These are phyloP conservation scores for Chelon labrosus DNA, from an alignment of 2,797 vertebrate species.

Conservation along the genomic window DNA sequence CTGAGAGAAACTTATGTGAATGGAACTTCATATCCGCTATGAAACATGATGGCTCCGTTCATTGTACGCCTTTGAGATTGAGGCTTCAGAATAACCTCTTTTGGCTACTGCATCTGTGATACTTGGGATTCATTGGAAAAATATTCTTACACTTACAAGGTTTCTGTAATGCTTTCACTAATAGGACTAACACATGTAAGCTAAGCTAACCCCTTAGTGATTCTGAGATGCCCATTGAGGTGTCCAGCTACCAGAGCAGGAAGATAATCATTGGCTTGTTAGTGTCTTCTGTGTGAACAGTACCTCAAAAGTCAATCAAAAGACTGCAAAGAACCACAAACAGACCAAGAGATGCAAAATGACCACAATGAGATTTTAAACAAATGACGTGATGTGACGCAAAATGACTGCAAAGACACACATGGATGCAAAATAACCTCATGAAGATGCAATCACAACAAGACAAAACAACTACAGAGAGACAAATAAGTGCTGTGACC, in stretches of 20 bases:
- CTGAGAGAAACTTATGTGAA: neutral
- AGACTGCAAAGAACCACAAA: neutral
- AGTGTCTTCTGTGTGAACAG: too few relatives aligned
- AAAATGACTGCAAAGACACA: neutral
- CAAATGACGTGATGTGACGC: too few relatives aligned
- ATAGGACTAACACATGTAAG: too few relatives aligned
- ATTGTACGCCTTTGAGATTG: neutral
- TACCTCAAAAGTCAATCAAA: conserved; percentile 1
- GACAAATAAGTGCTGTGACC: neutral
- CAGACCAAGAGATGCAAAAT: neutral
- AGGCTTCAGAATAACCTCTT: neutral
- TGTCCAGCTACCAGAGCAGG: too few relatives aligned
- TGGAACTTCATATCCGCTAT: neutral
- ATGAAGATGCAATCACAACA: neutral
- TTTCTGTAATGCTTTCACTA: too few relatives aligned
- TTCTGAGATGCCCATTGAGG: too few relatives aligned
- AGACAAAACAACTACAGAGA: neutral
- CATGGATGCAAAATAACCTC: too few relatives aligned
- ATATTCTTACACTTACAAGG: too few relatives aligned
- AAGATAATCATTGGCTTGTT: too few relatives aligned
- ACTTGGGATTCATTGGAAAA: neutral
- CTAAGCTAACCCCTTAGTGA: too few relatives aligned
- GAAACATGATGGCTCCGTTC: neutral
- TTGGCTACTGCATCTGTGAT: neutral
- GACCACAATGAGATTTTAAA: neutral